Base-by-base conservation (phyloP, 2,888 invertebrate genomes). In the Lochmaea crataegi region DNA sequence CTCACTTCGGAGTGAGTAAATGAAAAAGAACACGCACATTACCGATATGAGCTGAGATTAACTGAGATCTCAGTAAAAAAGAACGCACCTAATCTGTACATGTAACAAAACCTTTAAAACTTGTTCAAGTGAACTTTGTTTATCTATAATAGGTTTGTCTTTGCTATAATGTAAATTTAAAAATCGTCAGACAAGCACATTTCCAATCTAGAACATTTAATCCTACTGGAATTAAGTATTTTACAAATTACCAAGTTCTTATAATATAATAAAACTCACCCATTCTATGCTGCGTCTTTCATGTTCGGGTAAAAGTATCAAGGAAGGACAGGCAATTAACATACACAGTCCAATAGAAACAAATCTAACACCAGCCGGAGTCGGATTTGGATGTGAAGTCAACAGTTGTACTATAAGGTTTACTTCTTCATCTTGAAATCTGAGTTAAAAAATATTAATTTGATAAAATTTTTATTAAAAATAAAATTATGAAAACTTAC, bases 281-380 rank as follows among this genome's bases (percentile, higher is more conserved):
- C 97, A 98, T 84, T 96, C 95, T 71, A 97, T 93, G 16, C 95
- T 94, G 82, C 92, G 92, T 76, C 93, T 92, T 86, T 98, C 98
- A 82, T 96, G 92, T 75, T 94, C 93, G 56, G 90, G 87, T 64
- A 91, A 90, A 77, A 91, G 90, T 86, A 86, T 77, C 22, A 98
- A 87, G 2, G 96, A 95, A 1, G 98, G 97, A 84, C 97, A 97
- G 0, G 97, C 96, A 60, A 98, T 94, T 1, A 98, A 90, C 94
- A 97, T 96, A 84, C 97, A 97, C 2, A 98, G 90, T 22, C 96
- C 96, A 51, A 98, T 89, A 0, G 97, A 96, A 0, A 97, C 96
- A 86, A 98, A 97, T 83, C 97, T 89, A 9, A 96, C 96, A 11
- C 98, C 98, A 42, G 96, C 95, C 32, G 95, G 93, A n/a, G 95